A percentile compares a stretch with the other conserved stretches of the same genome.
These are phyloP conservation scores for Myiotriccus ornatus DNA, from an alignment of 2,797 vertebrate species.

Conservation along the genomic window DNA sequence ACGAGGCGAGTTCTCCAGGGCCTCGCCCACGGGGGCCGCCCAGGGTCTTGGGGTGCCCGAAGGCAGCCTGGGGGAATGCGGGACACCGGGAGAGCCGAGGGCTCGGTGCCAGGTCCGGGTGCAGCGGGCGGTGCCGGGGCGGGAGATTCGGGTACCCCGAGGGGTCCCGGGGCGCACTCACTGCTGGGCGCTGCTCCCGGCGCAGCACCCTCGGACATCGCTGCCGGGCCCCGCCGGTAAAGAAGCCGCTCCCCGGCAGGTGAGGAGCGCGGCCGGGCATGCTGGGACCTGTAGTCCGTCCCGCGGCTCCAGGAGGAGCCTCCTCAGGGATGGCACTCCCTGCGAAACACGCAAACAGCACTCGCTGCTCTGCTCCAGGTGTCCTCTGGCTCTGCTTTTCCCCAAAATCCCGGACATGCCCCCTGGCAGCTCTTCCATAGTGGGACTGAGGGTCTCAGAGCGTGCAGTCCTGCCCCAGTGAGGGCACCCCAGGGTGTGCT, in stretches of 20 bases:
- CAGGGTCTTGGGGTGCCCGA: too few species aligned
- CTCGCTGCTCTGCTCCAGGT: rapidly evolving
- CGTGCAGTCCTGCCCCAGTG: rapidly evolving
- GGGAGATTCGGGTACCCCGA: background rate
- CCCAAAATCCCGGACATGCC: rapidly evolving
- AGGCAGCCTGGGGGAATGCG: rapidly evolving
- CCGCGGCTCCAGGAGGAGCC: background rate
- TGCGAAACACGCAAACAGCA: background rate
- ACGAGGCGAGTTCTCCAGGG: rapidly evolving
- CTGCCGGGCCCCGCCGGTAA: background rate
- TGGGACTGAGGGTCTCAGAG: background rate
- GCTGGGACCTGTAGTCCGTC: background rate
- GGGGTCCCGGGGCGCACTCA: background rate
- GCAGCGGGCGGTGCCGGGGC: rapidly evolving
- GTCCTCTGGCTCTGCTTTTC: rapidly evolving
- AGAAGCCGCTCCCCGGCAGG: background rate
- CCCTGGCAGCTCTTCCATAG: background rate
- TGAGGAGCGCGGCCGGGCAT: background rate
- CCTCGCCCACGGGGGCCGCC: rapidly evolving
- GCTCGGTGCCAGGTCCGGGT: background rate
- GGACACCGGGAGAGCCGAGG: background rate
- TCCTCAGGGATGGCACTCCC: background rate
- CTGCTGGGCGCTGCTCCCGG: background rate
- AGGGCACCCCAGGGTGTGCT: rapidly evolving
- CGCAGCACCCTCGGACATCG: background rate